A percentile compares a stretch with the other conserved stretches of the same genome.
phyloP scores from a whole-genome alignment of 1,140 invertebrate species.

The Manduca sexta region DNA sequence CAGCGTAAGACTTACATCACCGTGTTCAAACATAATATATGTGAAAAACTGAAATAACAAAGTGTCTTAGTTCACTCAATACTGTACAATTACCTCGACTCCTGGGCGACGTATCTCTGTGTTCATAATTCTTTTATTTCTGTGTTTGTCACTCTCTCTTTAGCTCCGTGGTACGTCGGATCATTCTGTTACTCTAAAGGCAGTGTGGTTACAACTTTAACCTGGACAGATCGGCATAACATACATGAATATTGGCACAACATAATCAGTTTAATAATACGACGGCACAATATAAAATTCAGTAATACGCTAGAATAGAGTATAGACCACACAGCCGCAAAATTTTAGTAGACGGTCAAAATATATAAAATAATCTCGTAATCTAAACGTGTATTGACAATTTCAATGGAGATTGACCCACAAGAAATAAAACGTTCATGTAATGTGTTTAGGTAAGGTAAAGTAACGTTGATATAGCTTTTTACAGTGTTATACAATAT shows the following conservation, averaged over 20 bases:
- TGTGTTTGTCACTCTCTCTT: constrained; percentile 37
- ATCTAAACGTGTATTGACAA: constrained; percentile 7
- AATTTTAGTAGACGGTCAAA: constrained; percentile 14
- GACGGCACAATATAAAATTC: constrained; percentile 16
- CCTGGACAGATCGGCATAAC: constrained; percentile 66
- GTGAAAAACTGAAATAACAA: not conserved
- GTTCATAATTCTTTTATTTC: constrained; percentile 19
- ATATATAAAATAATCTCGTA: constrained; percentile 10
- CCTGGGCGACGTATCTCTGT: constrained; percentile 44
- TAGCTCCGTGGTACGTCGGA: constrained; percentile 45
- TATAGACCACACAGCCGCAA: constrained; percentile 56
- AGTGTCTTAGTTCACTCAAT: constrained; percentile 32
- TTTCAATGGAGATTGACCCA: constrained; percentile 23
- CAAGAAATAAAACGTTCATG: constrained; percentile 38
- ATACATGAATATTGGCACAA: constrained; percentile 45
- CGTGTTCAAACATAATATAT: not conserved
- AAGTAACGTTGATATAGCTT: not conserved
- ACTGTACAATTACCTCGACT: constrained; percentile 63
- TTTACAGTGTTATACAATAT: not conserved
- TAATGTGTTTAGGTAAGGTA: not conserved
- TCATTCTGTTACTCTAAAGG: constrained; percentile 56
- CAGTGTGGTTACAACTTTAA: constrained; percentile 63
- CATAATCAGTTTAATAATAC: constrained; percentile 11
- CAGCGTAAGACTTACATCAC: constrained; percentile 1
- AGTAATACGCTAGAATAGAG: constrained; percentile 21